Evolutionary conservation across 2,888 invertebrate species (phyloP), one percentile per base, ranked within the genome.

Genomic region (Phrixothrix hirtus): DNA sequence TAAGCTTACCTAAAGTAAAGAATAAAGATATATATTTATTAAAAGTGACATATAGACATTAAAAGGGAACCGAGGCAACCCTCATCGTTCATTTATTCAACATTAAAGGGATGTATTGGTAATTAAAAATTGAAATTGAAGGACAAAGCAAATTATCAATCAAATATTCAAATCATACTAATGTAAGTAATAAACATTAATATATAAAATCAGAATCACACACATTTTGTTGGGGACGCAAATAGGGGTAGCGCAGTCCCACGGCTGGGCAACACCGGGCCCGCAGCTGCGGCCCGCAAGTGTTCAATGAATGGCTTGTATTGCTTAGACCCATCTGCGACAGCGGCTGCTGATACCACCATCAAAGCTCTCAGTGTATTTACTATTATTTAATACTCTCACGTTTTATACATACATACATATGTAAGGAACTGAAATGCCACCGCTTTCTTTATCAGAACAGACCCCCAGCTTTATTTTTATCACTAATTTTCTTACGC

Each of bases 281-380:
- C 62, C 57, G 65, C 70, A 69, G 69, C 70, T 70, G 70, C 63
- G 61, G 62, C 66, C 63, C 67, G 66, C 70, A 70, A 70, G 70
- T 70, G 69, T 70, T 67, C 69, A 67, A 64, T 68, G 65, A 68
- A 68, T 62, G 63, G 60, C 55, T 59, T 59, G 42, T 55, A 59
- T 62, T 65, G 59, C 59, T 51, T 45, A 56, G 54, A 34, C 54
- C 56, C 55, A 55, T 55, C 52, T 58, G 52, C 52, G 50, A 45
- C 36, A 50, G 39, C 45, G 48, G 48, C 50, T 50, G 49, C 55
- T 50, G 55, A 55, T 55, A 55, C 55, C 54, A 46, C 50, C 55
- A 50, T 55, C 50, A 55, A 55, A 55, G 55, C 55, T 46, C 45
- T 45, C 39, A 49, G 48, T 54, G 54, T 53, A 48, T 54, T 48